A percentile compares a stretch with the other conserved stretches of the same genome.
Conservation (phyloP, 2,113 vertebrate species). For the Piliocolobus tephrosceles region DNA sequence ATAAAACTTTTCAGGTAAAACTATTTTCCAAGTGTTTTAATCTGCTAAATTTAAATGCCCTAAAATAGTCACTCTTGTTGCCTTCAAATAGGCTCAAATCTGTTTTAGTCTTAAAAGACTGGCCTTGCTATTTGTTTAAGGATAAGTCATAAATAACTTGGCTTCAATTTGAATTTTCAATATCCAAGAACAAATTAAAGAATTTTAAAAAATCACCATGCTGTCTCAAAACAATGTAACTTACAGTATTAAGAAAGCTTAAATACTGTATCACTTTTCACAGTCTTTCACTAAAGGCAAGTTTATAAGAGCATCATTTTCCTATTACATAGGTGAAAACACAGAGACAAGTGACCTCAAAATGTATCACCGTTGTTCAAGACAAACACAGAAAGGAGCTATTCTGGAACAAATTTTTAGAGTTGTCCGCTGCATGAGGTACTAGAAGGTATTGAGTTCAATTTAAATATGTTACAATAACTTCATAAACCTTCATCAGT, state of each 20-base stretch:
- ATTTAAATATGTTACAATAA: constrained; percentile 9
- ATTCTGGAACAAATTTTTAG: neutral
- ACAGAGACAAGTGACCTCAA: neutral
- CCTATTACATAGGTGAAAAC: neutral
- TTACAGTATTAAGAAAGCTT: neutral
- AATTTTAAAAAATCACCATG: neutral
- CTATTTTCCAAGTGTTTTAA: constrained; percentile 20
- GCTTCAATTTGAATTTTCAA: constrained; percentile 26
- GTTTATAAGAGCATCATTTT: neutral
- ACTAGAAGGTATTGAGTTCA: neutral
- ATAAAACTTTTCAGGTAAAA: constrained; percentile 24
- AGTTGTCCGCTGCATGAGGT: neutral
- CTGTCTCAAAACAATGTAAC: constrained; percentile 16
- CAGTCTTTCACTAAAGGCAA: neutral
- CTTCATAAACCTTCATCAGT: constrained; percentile 21
- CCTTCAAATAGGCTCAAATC: constrained; percentile 15
- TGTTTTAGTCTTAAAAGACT: constrained; percentile 38
- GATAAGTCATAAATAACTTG: constrained; percentile 7
- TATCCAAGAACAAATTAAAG: constrained; percentile 25
- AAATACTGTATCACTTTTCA: neutral
- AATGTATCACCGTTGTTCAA: neutral
- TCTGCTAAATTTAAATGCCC: constrained; percentile 19
- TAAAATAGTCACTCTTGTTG: neutral
- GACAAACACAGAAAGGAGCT: neutral
- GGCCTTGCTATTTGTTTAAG: constrained; percentile 12